These are phyloP conservation scores for Bombus vancouverensis DNA, from an alignment of 1,140 invertebrate species.

Conservation along the genomic window DNA sequence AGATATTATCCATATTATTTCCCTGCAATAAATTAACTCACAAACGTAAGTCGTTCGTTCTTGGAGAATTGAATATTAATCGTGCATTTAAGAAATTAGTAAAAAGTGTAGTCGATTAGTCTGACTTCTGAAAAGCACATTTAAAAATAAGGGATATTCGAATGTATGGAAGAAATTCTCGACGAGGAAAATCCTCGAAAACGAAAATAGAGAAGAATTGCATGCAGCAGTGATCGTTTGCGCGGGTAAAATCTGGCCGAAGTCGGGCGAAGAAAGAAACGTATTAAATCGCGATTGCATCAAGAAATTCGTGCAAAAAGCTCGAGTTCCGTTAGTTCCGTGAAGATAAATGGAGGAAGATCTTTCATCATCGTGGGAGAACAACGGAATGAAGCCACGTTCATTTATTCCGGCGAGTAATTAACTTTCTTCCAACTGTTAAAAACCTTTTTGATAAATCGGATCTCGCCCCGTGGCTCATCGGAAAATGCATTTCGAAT, in stretches of 20 bases:
- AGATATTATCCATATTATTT: too few species aligned
- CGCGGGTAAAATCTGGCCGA: background rate
- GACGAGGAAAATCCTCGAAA: background rate
- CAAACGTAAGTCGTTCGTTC: too few species aligned
- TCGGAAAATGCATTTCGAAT: background rate
- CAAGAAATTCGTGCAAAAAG: constrained; percentile 13
- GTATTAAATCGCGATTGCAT: constrained; percentile 32
- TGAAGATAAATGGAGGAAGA: constrained; percentile 30
- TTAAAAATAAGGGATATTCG: background rate
- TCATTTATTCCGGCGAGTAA: constrained; percentile 32
- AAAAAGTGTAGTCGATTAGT: background rate
- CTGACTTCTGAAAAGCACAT: background rate
- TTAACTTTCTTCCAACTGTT: constrained; percentile 34
- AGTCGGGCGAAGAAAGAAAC: background rate
- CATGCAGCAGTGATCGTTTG: too few species aligned
- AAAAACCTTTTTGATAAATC: constrained; percentile 35
- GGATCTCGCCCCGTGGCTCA: background rate
- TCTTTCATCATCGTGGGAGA: constrained; percentile 5
- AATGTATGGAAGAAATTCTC: background rate
- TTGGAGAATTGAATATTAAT: too few species aligned
- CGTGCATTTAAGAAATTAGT: background rate
- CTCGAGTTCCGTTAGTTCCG: background rate
- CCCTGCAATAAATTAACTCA: too few species aligned
- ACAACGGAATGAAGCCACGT: constrained; percentile 18
- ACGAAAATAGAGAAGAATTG: background rate